Base-by-base conservation (phyloP, 53 echinoderm and acorn worm genomes). In the Temnopleurus reevesii region DNA sequence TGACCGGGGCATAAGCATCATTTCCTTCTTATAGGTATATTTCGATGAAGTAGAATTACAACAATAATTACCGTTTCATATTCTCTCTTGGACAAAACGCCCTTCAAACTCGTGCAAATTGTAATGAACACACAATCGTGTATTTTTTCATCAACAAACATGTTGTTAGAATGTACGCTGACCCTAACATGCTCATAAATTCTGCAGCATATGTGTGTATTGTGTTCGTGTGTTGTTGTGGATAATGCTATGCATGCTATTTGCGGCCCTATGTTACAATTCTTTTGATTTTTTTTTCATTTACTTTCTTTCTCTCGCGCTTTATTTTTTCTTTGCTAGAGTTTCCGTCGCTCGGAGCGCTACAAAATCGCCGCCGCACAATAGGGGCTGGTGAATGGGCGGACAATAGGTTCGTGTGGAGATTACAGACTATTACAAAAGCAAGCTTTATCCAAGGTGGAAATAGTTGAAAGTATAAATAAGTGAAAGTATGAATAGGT, bases 341-440 rank as follows among this genome's bases (percentile, higher is more conserved):
- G 81, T 81, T 81, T 81, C 53, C 53, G 51, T 51, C 31, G 81
- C 81, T 81, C 30, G 4, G 8, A 81, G 81, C 81, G 28, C 81
- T 7, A 46, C 81, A 4, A 9, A 81, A 81, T 53, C 30, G 81
- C 45, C 81, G 45, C 81, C 51, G 12, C 31, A 81, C 81, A 81
- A 81, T 81, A 30, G 81, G 53, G 27, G 47, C 30, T 25, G 45
- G 45, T 13, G 81, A 81, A 81, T 47, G 12, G 47, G 0, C 15
- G 4, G 0, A 81, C 81, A 81, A 81, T 81, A 15, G 47, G 47
- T 49, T 25, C 81, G 81, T 81, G 81, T 81, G 30, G 45, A 51
- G 81, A 81, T 81, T 81, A 81, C 81, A 49, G 53, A 23, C 77
- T 23, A n/a, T 77, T 77, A 41, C 44, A 81, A 17, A 81, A 53